Percentiles rank a stretch among this genome's conserved stretches.
phyloP scores from a whole-genome alignment of 2,888 invertebrate species.

The Chorisops tibialis region DNA sequence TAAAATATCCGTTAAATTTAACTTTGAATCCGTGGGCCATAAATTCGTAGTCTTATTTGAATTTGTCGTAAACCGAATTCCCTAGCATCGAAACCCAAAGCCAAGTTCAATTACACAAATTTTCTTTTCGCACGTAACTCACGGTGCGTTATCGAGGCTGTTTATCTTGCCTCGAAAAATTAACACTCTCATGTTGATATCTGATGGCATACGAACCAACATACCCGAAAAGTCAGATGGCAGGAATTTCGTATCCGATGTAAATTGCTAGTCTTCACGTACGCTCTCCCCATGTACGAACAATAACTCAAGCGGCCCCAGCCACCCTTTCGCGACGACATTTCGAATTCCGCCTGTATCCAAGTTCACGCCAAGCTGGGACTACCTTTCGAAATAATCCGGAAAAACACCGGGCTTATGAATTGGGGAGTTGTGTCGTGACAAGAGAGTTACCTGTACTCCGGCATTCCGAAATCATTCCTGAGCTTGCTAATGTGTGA shows the following conservation, averaged over 20 bases:
- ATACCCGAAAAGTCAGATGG: not conserved
- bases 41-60: conserved; percentile 10
- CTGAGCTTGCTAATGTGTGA: no score
- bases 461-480: no score
- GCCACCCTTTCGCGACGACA: not conserved
- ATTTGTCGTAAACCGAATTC: not conserved
- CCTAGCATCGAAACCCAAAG: not conserved
- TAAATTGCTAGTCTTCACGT: not conserved
- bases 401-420: conserved; percentile 4
- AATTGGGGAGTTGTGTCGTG: not conserved
- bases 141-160: conserved; percentile 28
- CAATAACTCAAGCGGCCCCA: conserved; percentile 25
- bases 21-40: no score
- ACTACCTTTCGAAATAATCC: not conserved
- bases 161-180: conserved; percentile 33
- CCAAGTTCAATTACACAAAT: conserved; percentile 24
- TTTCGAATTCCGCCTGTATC: not conserved
- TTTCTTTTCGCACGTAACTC: conserved; percentile 33
- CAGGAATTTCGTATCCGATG: conserved; percentile 15
- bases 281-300: conserved; percentile 6
- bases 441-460: not conserved
- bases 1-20: no score
- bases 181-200: conserved; percentile 30
- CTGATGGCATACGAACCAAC: conserved; percentile 28
- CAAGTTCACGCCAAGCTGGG: not conserved